These are phyloP conservation scores for Dinomys branickii DNA, from an alignment of 2,113 vertebrate species.

Conservation along the genomic window DNA sequence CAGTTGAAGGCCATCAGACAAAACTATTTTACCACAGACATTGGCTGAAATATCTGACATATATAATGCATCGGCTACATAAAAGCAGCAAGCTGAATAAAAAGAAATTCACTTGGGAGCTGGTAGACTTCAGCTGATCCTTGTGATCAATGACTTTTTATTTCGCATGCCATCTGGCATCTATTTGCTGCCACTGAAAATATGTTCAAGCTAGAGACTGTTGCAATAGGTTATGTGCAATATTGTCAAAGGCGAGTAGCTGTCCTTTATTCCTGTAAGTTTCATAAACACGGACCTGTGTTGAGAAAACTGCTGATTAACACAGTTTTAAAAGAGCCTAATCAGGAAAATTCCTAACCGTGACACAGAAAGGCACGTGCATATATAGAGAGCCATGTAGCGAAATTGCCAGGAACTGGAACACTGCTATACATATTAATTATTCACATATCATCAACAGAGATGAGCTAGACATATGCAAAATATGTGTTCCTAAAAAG, in stretches of 20 bases:
- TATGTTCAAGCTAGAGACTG: not conserved
- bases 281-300: not conserved
- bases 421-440: not conserved
- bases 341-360: slow-evolving; percentile 1
- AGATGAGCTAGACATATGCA: not conserved
- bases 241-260: not conserved
- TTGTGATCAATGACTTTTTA: slow-evolving; percentile 55
- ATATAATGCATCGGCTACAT: not conserved
- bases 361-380: not conserved
- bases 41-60: not conserved
- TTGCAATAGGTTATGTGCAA: not conserved
- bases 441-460: not conserved
- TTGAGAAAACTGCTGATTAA: slow-evolving; percentile 26
- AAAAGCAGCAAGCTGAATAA: not conserved
- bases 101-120: slow-evolving; percentile 24
- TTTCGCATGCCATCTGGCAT: slow-evolving; percentile 39
- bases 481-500: not conserved
- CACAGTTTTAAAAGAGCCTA: not conserved
- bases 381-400: not conserved
- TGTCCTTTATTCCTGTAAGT: not conserved
- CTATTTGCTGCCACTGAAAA: slow-evolving; percentile 39
- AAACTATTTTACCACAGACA: not conserved
- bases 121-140: not conserved
- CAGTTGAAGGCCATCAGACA: not conserved
- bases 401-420: not conserved